phyloP scores from a whole-genome alignment of 2,797 vertebrate genomes.

The Chelon labrosus region DNA sequence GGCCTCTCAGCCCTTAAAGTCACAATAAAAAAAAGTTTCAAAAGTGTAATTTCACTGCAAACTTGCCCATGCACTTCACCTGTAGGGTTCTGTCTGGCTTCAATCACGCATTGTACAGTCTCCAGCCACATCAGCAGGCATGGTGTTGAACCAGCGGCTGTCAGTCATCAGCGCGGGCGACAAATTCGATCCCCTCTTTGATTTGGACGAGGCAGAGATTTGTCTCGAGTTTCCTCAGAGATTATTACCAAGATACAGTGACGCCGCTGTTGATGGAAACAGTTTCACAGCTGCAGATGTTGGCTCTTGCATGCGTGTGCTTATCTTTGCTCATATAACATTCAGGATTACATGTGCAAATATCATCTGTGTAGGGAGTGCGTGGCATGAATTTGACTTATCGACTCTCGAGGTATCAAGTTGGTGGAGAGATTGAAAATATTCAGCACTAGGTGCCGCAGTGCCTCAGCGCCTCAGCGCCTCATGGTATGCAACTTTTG shows the following conservation, averaged over 20 bases:
- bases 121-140: not conserved
- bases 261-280: slow-evolving; percentile 35
- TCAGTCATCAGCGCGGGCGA: slow-evolving; percentile 23
- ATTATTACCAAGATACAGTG: slow-evolving; percentile 2
- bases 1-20: not conserved
- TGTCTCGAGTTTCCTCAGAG: slow-evolving; percentile 37
- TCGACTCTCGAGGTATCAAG: no score
- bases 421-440: not conserved
- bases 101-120: not conserved
- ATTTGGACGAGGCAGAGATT: slow-evolving; percentile 40
- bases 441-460: not conserved
- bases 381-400: not conserved
- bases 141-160: not conserved
- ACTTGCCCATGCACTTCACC: not conserved
- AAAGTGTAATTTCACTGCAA: not conserved
- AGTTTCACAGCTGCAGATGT: slow-evolving; percentile 19
- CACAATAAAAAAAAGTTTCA: not conserved
- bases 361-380: not conserved
- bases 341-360: slow-evolving; percentile 16
- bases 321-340: not conserved
- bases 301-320: not conserved
- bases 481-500: not conserved
- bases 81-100: slow-evolving; percentile 10
- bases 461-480: no score
- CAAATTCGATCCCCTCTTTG: slow-evolving; percentile 30